These are phyloP conservation scores for Triops cancriformis DNA, from an alignment of 1,140 invertebrate genomes.

Conservation along the genomic window DNA sequence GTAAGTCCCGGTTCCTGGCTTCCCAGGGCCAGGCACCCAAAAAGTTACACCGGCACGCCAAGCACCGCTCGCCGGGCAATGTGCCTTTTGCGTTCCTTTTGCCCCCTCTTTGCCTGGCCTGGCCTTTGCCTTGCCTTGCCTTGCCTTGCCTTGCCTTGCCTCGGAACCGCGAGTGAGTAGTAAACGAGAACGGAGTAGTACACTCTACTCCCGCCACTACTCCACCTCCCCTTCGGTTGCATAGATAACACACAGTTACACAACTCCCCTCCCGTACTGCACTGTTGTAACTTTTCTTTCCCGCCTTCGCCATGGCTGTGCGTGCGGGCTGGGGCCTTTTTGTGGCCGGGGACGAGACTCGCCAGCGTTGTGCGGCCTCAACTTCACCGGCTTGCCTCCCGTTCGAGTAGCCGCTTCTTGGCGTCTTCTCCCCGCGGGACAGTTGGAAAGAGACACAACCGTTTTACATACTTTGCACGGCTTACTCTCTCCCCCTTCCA, in stretches of 20 bases:
- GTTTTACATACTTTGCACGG: neutral
- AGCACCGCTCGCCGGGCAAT: neutral
- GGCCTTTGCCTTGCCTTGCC: neutral
- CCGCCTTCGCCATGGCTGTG: too few relatives aligned
- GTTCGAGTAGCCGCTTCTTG: neutral
- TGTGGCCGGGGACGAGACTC: neutral
- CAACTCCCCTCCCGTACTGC: neutral
- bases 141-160: too few relatives aligned
- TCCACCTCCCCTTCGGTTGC: neutral
- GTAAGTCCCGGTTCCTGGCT: neutral
- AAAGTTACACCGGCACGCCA: neutral
- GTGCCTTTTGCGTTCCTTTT: neutral
- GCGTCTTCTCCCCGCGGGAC: slow-evolving; percentile 2
- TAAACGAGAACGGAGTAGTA: neutral
- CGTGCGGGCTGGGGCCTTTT: neutral
- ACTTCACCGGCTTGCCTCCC: too few relatives aligned
- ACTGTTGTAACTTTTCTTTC: too few relatives aligned
- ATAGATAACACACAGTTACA: neutral
- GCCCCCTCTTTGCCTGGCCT: neutral
- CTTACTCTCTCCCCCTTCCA: neutral
- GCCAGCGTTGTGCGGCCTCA: neutral
- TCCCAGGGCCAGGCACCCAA: neutral
- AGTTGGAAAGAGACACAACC: neutral
- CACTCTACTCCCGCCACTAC: neutral
- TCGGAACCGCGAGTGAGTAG: neutral